Evolutionary conservation across 1,140 invertebrate genomes (phyloP), one percentile per base, ranked within the genome.

Genomic region (Aleiodes sp.): DNA sequence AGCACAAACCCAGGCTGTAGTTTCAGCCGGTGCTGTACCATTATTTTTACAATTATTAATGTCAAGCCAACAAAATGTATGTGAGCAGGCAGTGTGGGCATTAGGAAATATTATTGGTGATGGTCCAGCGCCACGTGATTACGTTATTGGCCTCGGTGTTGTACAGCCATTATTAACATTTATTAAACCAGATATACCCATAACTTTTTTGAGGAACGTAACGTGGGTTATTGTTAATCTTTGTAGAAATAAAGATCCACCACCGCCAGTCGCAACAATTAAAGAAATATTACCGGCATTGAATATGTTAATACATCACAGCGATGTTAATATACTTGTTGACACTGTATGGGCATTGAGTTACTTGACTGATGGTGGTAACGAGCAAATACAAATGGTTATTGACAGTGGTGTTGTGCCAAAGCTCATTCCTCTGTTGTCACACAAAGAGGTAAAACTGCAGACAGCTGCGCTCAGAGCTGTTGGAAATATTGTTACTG

Each of bases 271-370:
- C 60, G 88, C 91, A 76, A 98, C 96, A 6, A 97, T 99, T 74
- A 89, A 92, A 78, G 94, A 98, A 85, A 93, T 99, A 80, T 89
- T 99, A 75, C 98, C 98, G 52, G 97, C 98, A 57, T 90, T 99
- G 19, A 94, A 94, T 83, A 87, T 94, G 78, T 91, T 99, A 16
- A 99, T 99, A 76, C 94, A 97, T 87, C 97, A 99, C 84, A 92
- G 90, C 73, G 98, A 99, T 87, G 94, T 94, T 57, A 98, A 97
- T 89, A 98, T 99, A 80, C 88, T 99, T 77, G 96, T 99, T 59
- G 98, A 99, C 83, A 99, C 98, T 57, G 96, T 99, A 37, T 99
- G 98, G 98, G 98, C 98, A 26, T 90, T 99, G 70, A 99, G 98
- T 79, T 99, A 99, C 87, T 86, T 99, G 76, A 99, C 98, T 52